Percentiles rank a stretch among this genome's conserved stretches.
phyloP scores from a whole-genome alignment of 2,888 invertebrate species.

The Eucera pruinosa region DNA sequence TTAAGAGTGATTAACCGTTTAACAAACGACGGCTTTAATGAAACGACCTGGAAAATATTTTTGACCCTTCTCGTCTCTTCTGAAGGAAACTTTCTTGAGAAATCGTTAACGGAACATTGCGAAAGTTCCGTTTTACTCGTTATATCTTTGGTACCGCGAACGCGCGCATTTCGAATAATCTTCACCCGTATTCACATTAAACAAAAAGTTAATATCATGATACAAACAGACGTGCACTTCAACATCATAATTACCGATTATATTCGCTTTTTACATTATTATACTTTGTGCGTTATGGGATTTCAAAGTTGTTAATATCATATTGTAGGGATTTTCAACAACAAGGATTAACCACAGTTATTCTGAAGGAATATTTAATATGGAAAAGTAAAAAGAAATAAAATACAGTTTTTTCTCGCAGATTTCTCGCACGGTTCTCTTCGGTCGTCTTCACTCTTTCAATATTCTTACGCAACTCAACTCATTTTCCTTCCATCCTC shows the following conservation, averaged over 20 bases:
- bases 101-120: slow-evolving; percentile 24
- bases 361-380: too few species aligned
- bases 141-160: neutral
- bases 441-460: too few species aligned
- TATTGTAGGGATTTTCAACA: slow-evolving; percentile 14
- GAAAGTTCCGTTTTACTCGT: slow-evolving; percentile 17
- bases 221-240: slow-evolving; percentile 5
- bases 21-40: slow-evolving; percentile 44
- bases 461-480: too few species aligned
- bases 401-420: too few species aligned
- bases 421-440: too few species aligned
- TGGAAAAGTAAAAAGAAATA: too few species aligned
- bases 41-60: slow-evolving; percentile 39
- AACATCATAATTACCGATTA: neutral
- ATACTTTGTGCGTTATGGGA: neutral
- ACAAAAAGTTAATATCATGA: slow-evolving; percentile 16
- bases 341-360: too few species aligned
- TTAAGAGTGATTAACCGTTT: too few species aligned
- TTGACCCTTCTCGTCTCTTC: slow-evolving; percentile 13
- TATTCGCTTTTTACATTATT: neutral
- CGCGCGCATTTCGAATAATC: slow-evolving; percentile 21
- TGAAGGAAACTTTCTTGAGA: slow-evolving; percentile 26
- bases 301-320: neutral
- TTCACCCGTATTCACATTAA: neutral
- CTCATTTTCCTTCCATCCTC: too few species aligned